Evolutionary conservation across 2,888 invertebrate species (phyloP), one percentile per base, ranked within the genome.

Genomic region (Baronia brevicornis): DNA sequence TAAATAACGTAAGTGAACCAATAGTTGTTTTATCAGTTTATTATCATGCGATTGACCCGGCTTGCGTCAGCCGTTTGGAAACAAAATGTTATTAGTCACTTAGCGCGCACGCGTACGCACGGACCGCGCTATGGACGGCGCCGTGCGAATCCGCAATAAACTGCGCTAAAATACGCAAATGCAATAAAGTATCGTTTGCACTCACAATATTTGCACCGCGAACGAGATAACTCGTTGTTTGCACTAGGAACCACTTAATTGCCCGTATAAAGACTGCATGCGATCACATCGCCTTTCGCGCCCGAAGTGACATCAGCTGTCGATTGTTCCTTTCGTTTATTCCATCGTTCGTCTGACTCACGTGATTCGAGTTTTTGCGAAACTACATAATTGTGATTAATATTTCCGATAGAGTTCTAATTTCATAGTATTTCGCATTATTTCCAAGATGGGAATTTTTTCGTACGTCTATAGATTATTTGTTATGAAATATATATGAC

Each of bases 401-500:
- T 17, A 28, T 26, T 27, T 26, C 6, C 17, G 21, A 17, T 24
- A n/a, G 11, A n/a, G 28, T 19, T 29, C 27, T 20, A n/a, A 17
- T 7, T 5, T 28, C 3, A 30, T 14, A 9, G 14, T 26, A 24
- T 11, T 26, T 29, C 15, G 6, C 37, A 31, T 33, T 28, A 34
- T 33, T 31, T 53, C 47, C 67, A 82, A 63, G 56, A 82, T 82
- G 79, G 80, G 65, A 57, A 61, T 79, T 55, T 75, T 67, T 59
- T 74, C 79, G 12, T 82, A 80, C 44, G 75, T 82, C 0, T 84
- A 79, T 44, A 60, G 82, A 51, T 62, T 82, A 28, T 82, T 82
- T 56, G 79, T 82, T 3, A 82, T 73, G 82, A 58, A 66, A 78
- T 50, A 58, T 41, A 54, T 34, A 41, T 58, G 6, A 42, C 39